A percentile compares a stretch with the other conserved stretches of the same genome.
phyloP scores from a whole-genome alignment of 2,113 vertebrate genomes.

The Hemiprocne comata region DNA sequence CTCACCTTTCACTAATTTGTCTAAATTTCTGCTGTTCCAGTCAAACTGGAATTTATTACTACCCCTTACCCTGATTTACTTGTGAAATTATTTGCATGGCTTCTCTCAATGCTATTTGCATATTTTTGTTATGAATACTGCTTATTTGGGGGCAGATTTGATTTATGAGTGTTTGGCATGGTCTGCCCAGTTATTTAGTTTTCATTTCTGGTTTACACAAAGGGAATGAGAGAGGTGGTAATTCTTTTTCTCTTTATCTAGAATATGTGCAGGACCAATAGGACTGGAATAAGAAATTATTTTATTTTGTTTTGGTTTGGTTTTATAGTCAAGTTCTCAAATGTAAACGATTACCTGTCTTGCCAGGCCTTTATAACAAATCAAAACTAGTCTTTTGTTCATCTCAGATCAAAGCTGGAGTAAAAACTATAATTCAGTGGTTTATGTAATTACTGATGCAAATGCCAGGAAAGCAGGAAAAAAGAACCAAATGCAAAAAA shows the following conservation, averaged over 20 bases:
- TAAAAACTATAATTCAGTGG: not conserved
- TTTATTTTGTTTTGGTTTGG: not conserved
- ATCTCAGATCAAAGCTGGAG: not conserved
- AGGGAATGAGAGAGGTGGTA: slow-evolving; percentile 23
- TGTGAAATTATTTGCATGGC: slow-evolving; percentile 66
- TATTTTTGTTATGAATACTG: slow-evolving; percentile 70
- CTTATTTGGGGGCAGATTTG: slow-evolving; percentile 72
- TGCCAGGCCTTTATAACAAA: slow-evolving; percentile 10
- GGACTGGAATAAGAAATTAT: not conserved
- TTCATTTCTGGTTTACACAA: slow-evolving; percentile 68
- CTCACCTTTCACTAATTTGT: slow-evolving; percentile 68
- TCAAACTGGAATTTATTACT: slow-evolving; percentile 77
- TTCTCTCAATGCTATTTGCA: slow-evolving; percentile 73
- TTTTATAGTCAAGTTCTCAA: not conserved
- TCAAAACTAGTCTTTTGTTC: slow-evolving; percentile 13
- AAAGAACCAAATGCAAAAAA: not conserved
- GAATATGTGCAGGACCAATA: not conserved
- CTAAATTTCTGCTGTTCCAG: slow-evolving; percentile 74
- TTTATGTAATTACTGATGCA: not conserved
- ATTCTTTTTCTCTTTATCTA: slow-evolving; percentile 22
- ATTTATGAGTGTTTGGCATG: slow-evolving; percentile 71
- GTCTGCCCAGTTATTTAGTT: slow-evolving; percentile 62
- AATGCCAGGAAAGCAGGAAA: not conserved
- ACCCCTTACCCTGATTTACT: slow-evolving; percentile 75
- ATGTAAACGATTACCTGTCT: slow-evolving; percentile 6